Evolutionary conservation across 2,888 invertebrate genomes (phyloP).

Genomic region (Polydrusus tereticollis): DNA sequence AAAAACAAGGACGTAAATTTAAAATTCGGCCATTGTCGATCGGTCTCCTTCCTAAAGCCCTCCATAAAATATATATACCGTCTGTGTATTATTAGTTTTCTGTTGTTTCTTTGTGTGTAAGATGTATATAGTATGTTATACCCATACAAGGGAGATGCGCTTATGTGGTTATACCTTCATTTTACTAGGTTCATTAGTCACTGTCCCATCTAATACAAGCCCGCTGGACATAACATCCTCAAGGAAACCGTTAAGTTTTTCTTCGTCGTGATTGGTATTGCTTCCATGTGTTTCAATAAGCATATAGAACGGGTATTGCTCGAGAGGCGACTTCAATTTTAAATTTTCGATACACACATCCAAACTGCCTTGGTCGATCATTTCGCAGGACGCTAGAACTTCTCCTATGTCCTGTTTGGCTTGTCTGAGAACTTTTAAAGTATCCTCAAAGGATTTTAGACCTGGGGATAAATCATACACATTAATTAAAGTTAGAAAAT

Average conservation of each 20-base stretch:
- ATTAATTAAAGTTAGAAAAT: too few relatives aligned
- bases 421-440: constrained; percentile 80
- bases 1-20: too few relatives aligned
- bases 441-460: constrained; percentile 83
- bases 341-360: constrained; percentile 75
- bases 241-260: constrained; percentile 86
- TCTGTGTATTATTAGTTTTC: too few relatives aligned
- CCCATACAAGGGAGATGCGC: too few relatives aligned
- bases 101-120: too few relatives aligned
- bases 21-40: too few relatives aligned
- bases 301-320: constrained; percentile 84
- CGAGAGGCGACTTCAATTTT: constrained; percentile 73
- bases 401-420: constrained; percentile 86
- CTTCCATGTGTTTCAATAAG: constrained; percentile 92
- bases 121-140: too few relatives aligned
- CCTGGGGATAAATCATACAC: too few relatives aligned
- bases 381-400: constrained; percentile 95
- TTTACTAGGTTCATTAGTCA: constrained; percentile 86
- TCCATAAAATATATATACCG: too few relatives aligned
- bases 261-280: constrained; percentile 85
- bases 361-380: constrained; percentile 86
- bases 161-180: too few relatives aligned
- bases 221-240: constrained; percentile 79
- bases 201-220: constrained; percentile 84
- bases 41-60: too few relatives aligned